Percentiles rank a stretch among this genome's conserved stretches.
phyloP scores from a whole-genome alignment of 2,113 vertebrate genomes.

The Petroica traversi region DNA sequence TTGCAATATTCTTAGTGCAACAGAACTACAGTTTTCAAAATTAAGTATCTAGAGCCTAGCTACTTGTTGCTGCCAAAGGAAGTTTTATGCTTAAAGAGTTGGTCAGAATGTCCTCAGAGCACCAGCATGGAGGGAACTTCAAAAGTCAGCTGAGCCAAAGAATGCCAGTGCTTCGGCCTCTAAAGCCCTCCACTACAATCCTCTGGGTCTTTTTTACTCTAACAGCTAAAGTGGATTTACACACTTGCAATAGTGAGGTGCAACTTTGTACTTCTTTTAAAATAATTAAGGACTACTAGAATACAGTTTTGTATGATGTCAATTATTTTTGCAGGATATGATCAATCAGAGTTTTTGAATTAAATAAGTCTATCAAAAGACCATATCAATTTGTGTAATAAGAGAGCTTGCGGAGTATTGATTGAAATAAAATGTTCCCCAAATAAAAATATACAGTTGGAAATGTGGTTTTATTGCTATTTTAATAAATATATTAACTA shows the following conservation, averaged over 20 bases:
- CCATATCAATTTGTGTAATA: accelerated
- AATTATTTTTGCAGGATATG: background rate
- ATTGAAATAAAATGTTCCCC: background rate
- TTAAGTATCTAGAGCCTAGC: accelerated
- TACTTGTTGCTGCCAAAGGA: background rate
- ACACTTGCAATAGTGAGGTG: too few species aligned
- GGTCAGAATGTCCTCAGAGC: accelerated
- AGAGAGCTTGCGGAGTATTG: background rate
- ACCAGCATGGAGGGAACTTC: background rate
- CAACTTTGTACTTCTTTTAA: background rate
- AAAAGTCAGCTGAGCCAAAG: background rate
- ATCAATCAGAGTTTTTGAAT: background rate
- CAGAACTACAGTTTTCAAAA: background rate
- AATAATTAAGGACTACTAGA: background rate
- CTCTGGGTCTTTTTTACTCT: background rate
- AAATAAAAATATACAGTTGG: background rate
- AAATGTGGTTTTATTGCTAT: background rate
- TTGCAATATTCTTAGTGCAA: background rate
- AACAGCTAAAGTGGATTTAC: too few species aligned
- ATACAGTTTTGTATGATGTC: background rate
- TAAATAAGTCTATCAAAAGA: background rate
- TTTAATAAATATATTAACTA: background rate
- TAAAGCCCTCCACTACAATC: background rate
- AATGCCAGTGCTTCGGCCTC: accelerated
- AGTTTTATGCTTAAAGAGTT: background rate